Evolutionary conservation across 2,113 vertebrate species (phyloP).

Genomic region (Myotis davidii): DNA sequence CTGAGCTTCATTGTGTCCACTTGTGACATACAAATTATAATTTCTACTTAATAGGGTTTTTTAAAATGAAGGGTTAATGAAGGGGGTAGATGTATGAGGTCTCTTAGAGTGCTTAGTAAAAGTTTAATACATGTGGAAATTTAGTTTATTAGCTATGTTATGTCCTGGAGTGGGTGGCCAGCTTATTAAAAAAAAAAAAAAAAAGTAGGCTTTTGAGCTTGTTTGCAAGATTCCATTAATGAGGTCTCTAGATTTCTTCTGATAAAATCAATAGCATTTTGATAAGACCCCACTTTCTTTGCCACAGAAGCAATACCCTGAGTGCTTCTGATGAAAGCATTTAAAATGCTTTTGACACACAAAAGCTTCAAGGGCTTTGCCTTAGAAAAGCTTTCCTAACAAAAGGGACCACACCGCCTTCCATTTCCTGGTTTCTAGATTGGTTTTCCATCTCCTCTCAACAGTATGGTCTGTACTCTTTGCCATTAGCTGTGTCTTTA

Average conservation of each 20-base stretch:
- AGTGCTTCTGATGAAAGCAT: not conserved
- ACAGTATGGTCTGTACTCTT: not conserved
- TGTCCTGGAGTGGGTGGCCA: not conserved
- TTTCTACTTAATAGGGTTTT: not conserved
- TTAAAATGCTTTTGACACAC: slow-evolving; percentile 48
- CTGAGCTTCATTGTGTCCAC: not conserved
- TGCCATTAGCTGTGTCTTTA: not conserved
- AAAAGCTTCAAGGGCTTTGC: slow-evolving; percentile 36
- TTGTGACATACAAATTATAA: not conserved
- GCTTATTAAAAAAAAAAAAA: too few relatives aligned
- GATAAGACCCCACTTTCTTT: not conserved
- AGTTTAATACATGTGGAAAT: not conserved
- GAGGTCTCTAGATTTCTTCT: slow-evolving; percentile 35
- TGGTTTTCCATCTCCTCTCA: not conserved
- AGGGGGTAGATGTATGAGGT: not conserved
- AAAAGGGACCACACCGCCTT: not conserved
- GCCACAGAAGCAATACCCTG: not conserved
- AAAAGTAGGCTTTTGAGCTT: not conserved
- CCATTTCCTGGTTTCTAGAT: not conserved
- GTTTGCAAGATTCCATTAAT: not conserved
- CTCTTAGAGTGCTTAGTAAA: not conserved
- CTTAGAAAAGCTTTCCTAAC: slow-evolving; percentile 41
- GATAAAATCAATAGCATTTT: slow-evolving; percentile 57
- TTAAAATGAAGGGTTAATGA: not conserved
- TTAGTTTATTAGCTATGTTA: not conserved